phyloP scores from a whole-genome alignment of 2,113 vertebrate genomes.

The Suncus etruscus region DNA sequence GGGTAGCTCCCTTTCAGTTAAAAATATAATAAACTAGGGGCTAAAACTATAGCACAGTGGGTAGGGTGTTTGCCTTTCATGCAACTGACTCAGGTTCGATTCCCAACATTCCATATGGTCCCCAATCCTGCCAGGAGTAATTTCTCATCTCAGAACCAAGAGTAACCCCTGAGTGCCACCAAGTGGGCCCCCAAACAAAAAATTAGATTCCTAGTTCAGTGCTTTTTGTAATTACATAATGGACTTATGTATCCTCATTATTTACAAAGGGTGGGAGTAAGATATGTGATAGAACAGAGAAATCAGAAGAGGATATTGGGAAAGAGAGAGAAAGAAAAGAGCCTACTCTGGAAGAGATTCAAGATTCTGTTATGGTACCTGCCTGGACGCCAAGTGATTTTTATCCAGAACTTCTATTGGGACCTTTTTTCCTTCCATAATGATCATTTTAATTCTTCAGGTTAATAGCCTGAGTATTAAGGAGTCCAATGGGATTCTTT shows the following conservation, averaged over 20 bases:
- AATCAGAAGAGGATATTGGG: no score
- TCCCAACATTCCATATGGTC: no score
- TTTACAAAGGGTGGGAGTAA: background rate
- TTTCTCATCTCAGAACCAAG: no score
- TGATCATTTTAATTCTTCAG: conserved; percentile 62
- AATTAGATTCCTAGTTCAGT: background rate
- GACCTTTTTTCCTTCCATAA: conserved; percentile 33
- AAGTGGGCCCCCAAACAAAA: no score
- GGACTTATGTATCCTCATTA: background rate
- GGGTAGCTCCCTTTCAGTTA: background rate
- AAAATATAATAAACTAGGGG: background rate
- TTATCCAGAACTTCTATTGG: background rate
- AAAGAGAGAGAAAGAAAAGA: background rate
- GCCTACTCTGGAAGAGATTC: background rate
- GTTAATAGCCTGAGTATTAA: conserved; percentile 79
- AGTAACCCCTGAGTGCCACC: no score
- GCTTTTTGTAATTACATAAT: background rate
- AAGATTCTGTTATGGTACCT: background rate
- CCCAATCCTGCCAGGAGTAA: no score
- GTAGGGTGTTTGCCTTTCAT: no score
- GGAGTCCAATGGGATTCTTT: conserved; percentile 78
- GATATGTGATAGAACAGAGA: background rate
- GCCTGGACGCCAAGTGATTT: background rate
- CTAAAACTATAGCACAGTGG: no score
- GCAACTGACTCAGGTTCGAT: no score